Conservation (phyloP, 2,113 vertebrate species). For the Grantiella picta region DNA sequence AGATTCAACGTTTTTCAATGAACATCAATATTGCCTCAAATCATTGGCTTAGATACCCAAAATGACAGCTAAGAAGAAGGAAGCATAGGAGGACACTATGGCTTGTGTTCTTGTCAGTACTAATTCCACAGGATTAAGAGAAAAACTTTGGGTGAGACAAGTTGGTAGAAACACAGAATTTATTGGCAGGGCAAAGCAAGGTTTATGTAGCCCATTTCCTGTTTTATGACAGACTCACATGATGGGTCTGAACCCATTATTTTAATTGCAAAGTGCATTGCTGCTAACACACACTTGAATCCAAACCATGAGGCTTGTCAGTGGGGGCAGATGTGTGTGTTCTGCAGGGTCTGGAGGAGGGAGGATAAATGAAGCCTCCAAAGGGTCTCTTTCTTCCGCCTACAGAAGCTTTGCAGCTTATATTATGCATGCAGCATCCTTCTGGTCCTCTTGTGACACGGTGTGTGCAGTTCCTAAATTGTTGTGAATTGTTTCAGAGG, state of each 20-base stretch:
- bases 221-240: background rate
- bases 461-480: background rate
- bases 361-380: background rate
- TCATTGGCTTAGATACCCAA: background rate
- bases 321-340: fast-evolving
- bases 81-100: background rate
- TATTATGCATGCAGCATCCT: background rate
- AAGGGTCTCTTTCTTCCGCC: background rate
- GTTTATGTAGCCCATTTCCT: background rate
- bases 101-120: background rate
- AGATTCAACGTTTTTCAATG: background rate
- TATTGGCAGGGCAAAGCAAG: background rate
- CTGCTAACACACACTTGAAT: background rate
- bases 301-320: background rate
- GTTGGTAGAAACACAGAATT: background rate
- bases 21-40: background rate
- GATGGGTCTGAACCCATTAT: background rate
- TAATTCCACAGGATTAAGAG: background rate
- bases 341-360: background rate
- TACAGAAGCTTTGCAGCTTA: background rate
- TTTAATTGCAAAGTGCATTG: background rate
- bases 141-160: background rate
- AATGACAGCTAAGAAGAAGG: background rate
- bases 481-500: background rate
- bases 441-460: background rate